Percentiles rank a stretch among this genome's conserved stretches.
phyloP scores from a whole-genome alignment of 2,113 vertebrate species.

The Alectura lathami region DNA sequence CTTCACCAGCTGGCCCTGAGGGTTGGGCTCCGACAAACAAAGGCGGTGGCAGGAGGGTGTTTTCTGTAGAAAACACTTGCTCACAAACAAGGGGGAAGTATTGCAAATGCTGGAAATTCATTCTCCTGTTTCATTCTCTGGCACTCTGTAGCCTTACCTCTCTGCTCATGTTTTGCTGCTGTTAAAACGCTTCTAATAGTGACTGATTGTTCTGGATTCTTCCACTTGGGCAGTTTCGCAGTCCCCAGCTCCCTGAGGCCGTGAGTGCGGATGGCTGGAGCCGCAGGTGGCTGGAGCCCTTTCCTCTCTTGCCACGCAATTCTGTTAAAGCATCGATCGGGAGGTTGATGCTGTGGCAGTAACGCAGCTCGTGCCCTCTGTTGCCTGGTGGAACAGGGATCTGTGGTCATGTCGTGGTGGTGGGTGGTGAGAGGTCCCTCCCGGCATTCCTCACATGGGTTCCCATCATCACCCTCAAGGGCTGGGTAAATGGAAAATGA shows the following conservation, averaged over 20 bases:
- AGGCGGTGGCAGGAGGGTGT: too few relatives aligned
- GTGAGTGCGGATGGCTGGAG: rapidly evolving
- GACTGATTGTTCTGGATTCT: not conserved
- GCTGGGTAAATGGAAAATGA: not conserved
- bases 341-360: not conserved
- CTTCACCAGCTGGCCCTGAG: not conserved
- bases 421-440: not conserved
- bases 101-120: not conserved
- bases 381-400: not conserved
- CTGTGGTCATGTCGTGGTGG: not conserved
- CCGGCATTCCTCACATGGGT: not conserved
- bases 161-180: not conserved
- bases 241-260: not conserved
- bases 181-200: not conserved
- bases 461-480: not conserved
- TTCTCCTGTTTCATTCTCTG: not conserved
- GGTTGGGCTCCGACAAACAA: too few relatives aligned
- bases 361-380: rapidly evolving
- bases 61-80: not conserved
- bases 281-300: rapidly evolving
- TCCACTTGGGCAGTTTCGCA: rapidly evolving
- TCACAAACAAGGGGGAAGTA: not conserved
- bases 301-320: not conserved
- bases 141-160: rapidly evolving
- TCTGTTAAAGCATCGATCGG: rapidly evolving